Conservation (phyloP, 2,113 vertebrate genomes). For the Sula dactylatra region DNA sequence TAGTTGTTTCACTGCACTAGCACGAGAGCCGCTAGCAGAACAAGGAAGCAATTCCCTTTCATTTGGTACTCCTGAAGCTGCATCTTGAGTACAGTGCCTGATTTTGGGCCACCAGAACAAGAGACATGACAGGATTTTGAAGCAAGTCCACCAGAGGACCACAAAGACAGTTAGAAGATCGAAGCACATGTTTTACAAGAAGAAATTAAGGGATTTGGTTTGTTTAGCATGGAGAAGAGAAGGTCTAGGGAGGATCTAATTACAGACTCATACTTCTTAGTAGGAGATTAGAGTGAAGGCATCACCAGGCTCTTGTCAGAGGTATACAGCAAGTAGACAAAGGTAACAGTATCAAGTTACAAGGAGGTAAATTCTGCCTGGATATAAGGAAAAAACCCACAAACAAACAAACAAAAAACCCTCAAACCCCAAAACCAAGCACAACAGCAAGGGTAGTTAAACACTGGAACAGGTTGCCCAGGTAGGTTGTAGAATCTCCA, state of each 20-base stretch:
- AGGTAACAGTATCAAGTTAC: neutral
- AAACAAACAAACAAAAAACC: neutral
- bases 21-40: neutral
- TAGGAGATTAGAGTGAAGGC: neutral
- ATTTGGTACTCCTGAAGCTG: neutral
- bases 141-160: neutral
- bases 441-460: neutral
- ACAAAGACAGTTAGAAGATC: neutral
- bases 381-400: neutral
- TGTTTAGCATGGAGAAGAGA: neutral
- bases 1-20: neutral
- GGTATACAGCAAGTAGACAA: neutral
- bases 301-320: neutral
- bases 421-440: neutral
- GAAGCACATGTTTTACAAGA: neutral
- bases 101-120: neutral
- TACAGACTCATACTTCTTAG: neutral
- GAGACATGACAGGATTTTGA: neutral
- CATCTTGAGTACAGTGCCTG: neutral
- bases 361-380: neutral
- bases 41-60: neutral
- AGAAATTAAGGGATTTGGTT: neutral
- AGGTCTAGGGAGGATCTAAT: neutral
- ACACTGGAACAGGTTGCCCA: neutral
- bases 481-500: neutral